Evolutionary conservation across 2,113 vertebrate genomes (phyloP).

Genomic region (Hippopotamus amphibius): DNA sequence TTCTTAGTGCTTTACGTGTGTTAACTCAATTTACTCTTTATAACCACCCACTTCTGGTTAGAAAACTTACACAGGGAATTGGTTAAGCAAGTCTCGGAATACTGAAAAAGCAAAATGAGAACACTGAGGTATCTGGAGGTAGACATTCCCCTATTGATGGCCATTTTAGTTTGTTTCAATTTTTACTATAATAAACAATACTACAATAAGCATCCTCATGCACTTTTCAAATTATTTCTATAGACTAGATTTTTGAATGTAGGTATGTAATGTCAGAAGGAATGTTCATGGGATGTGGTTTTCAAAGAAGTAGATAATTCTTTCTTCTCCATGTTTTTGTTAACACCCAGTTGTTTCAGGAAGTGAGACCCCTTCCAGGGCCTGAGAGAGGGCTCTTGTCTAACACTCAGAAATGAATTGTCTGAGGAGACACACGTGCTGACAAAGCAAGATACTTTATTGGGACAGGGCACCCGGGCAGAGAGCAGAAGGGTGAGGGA

Average conservation of each 20-base stretch:
- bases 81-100: not conserved
- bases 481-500: too few species aligned
- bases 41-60: not conserved
- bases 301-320: slow-evolving; percentile 41
- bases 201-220: not conserved
- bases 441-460: too few species aligned
- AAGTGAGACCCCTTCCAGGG: too few species aligned
- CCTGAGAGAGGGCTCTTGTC: too few species aligned
- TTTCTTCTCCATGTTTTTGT: not conserved
- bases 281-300: not conserved
- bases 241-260: not conserved
- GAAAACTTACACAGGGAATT: not conserved
- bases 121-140: not conserved
- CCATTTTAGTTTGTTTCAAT: slow-evolving; percentile 8
- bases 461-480: too few species aligned
- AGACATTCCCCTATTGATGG: not conserved
- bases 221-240: slow-evolving; percentile 2
- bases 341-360: not conserved
- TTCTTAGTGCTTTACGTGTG: not conserved
- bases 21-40: not conserved
- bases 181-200: slow-evolving; percentile 1
- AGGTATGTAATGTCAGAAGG: not conserved
- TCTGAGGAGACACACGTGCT: too few species aligned
- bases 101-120: not conserved
- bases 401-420: too few species aligned